Evolutionary conservation across 2,888 invertebrate species (phyloP).

Genomic region (Phaedon cochleariae): DNA sequence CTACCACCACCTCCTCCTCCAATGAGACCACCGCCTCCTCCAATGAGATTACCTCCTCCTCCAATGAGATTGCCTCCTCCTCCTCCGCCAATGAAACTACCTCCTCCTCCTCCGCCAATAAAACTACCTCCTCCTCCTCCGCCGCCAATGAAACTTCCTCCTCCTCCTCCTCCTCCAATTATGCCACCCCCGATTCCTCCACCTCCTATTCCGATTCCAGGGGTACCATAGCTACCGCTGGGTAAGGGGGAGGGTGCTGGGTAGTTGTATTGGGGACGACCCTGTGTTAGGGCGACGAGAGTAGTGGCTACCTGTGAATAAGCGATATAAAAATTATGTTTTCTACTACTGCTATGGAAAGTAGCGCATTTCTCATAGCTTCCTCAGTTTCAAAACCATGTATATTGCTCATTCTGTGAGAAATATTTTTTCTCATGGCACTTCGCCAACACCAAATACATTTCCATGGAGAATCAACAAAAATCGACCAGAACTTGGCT

Average conservation of each 20-base stretch:
- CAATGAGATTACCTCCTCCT: constrained; percentile 38
- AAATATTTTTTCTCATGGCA: too few species aligned
- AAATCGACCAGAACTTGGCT: too few species aligned
- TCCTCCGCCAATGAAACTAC: constrained; percentile 37
- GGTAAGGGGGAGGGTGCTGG: constrained; percentile 59
- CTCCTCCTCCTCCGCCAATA: constrained; percentile 41
- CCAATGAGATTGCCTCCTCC: constrained; percentile 55
- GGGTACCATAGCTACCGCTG: constrained; percentile 61
- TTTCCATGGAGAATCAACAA: too few species aligned
- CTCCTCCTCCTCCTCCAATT: constrained; percentile 40
- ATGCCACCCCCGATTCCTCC: constrained; percentile 47
- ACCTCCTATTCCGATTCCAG: constrained; percentile 54
- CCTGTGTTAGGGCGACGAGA: constrained; percentile 67
- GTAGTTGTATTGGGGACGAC: constrained; percentile 71
- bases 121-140: constrained; percentile 41
- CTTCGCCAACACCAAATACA: too few species aligned
- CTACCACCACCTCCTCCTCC: constrained; percentile 57
- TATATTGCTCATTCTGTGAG: too few species aligned
- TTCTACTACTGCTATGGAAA: too few species aligned
- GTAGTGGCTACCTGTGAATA: constrained; percentile 49
- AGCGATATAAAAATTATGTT: too few species aligned
- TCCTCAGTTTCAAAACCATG: too few species aligned
- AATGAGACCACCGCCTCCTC: constrained; percentile 37
- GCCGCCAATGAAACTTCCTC: constrained; percentile 33
- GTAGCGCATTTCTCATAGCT: too few species aligned